Percentiles rank a stretch among this genome's conserved stretches.
Conservation (phyloP, 2,113 vertebrate genomes). For the Tetraodon nigroviridis region DNA sequence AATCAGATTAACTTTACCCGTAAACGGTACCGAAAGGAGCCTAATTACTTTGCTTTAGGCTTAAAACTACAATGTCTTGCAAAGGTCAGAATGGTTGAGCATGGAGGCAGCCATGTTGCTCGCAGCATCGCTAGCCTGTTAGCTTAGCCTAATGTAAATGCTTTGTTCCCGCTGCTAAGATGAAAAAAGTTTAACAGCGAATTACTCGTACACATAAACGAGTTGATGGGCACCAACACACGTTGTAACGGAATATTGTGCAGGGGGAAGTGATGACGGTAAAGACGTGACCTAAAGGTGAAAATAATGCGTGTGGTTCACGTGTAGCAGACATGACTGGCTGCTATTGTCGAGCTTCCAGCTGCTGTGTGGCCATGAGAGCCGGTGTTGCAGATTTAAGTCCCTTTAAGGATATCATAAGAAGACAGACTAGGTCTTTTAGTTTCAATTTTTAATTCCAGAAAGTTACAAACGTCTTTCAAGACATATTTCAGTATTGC, state of each 20-base stretch:
- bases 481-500: no score
- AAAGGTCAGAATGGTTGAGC: constrained; percentile 80
- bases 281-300: neutral
- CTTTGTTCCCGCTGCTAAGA: constrained; percentile 44
- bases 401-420: no score
- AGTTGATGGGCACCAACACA: neutral
- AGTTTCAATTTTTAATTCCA: no score
- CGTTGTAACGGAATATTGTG: neutral
- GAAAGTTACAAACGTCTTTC: no score
- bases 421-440: no score
- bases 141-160: constrained; percentile 21
- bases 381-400: no score
- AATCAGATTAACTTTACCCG: neutral
- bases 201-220: neutral
- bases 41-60: neutral
- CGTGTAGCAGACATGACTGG: neutral
- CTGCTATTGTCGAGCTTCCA: neutral
- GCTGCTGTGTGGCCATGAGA: no score
- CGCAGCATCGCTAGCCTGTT: constrained; percentile 33
- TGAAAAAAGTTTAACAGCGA: neutral
- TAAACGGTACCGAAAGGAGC: accelerated
- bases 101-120: constrained; percentile 79
- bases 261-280: neutral
- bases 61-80: constrained; percentile 49
- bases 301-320: neutral